phyloP scores from a whole-genome alignment of 2,888 invertebrate species.

The Caenorhabditis sp. region DNA sequence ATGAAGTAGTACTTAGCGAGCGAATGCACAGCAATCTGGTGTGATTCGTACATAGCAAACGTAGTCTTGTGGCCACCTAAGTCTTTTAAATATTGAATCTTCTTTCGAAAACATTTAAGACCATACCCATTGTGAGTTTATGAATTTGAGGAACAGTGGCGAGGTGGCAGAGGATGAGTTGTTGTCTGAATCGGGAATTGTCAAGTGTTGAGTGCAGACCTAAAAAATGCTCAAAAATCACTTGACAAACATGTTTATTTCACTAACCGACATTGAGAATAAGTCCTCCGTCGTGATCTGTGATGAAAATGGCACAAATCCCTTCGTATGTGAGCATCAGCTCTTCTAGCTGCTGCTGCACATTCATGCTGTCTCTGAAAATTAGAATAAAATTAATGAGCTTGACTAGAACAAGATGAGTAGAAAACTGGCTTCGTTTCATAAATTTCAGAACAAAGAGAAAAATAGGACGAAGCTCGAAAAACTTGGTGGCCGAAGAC shows the following conservation, averaged over 20 bases:
- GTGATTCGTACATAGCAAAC: conserved; percentile 46
- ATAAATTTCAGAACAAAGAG: background rate
- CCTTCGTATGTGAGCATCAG: conserved; percentile 62
- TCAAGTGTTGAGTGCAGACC: conserved; percentile 40
- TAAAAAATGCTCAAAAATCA: background rate
- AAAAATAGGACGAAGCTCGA: background rate
- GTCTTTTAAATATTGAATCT: background rate
- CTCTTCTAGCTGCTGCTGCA: conserved; percentile 61
- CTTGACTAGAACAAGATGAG: too few relatives aligned
- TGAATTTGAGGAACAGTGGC: conserved; percentile 54
- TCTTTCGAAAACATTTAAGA: background rate
- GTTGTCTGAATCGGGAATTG: conserved; percentile 29
- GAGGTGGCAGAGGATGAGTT: conserved; percentile 48
- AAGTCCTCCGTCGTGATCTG: conserved; percentile 68
- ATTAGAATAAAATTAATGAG: too few relatives aligned
- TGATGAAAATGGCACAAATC: conserved; percentile 67
- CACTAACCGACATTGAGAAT: conserved; percentile 58
- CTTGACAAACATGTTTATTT: background rate
- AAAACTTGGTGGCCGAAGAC: conserved; percentile 29
- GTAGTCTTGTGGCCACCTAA: conserved; percentile 53
- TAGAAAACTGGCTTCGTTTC: too few relatives aligned
- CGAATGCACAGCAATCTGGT: conserved; percentile 52
- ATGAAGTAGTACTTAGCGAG: conserved; percentile 49
- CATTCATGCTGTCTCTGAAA: conserved; percentile 46
- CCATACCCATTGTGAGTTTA: conserved; percentile 50